A percentile compares a stretch with the other conserved stretches of the same genome.
Evolutionary conservation across 2,888 invertebrate species (phyloP).

Genomic region (Zonitis immaculata): DNA sequence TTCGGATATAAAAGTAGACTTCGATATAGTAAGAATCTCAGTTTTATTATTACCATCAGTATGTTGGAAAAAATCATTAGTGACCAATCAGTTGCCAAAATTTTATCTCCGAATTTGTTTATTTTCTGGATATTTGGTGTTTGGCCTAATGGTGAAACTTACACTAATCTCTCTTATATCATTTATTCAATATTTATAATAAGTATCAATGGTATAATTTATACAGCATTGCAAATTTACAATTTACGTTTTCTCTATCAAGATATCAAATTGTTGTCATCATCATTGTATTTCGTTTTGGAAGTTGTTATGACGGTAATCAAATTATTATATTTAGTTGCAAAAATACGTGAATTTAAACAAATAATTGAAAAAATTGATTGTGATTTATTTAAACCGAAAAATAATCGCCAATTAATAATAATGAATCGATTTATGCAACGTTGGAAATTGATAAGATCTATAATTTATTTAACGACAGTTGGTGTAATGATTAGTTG

Average conservation of each 20-base stretch:
- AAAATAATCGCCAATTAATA: constrained; percentile 5
- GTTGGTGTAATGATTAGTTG: constrained; percentile 4
- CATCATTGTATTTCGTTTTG: not conserved
- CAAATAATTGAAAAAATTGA: not conserved
- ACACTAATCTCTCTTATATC: not conserved
- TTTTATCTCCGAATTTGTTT: not conserved
- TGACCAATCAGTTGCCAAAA: too few relatives aligned
- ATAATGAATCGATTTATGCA: constrained; percentile 9
- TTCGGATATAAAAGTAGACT: too few relatives aligned
- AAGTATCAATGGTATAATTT: not conserved
- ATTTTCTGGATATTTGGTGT: not conserved
- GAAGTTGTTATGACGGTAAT: not conserved
- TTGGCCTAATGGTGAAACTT: not conserved
- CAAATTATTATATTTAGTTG: not conserved
- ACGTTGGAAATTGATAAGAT: constrained; percentile 12
- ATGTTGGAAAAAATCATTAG: too few relatives aligned
- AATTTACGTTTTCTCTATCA: not conserved
- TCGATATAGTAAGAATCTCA: too few relatives aligned
- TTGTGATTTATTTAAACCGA: constrained; percentile 17
- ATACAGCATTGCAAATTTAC: not conserved
- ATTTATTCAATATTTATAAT: not conserved
- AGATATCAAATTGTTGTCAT: not conserved
- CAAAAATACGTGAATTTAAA: not conserved
- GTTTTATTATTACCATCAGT: too few relatives aligned
- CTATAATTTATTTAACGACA: constrained; percentile 6